phyloP scores from a whole-genome alignment of 2,888 invertebrate species.

The Morpho helenor region DNA sequence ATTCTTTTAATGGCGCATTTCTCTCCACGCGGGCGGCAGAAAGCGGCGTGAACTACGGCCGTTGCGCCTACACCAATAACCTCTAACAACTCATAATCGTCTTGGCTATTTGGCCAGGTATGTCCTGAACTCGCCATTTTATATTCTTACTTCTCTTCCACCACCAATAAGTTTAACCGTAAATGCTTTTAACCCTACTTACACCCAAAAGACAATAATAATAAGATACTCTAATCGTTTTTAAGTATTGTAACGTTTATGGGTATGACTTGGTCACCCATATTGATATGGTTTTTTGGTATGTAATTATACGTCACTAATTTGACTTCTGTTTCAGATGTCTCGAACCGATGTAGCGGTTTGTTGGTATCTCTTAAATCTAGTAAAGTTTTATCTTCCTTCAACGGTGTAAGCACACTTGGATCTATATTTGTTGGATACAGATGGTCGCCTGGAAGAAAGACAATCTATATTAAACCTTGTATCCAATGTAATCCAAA shows the following conservation, averaged over 20 bases:
- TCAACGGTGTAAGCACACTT: slow-evolving; percentile 33
- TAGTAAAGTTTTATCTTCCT: slow-evolving; percentile 45
- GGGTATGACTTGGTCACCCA: slow-evolving; percentile 50
- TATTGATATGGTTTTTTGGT: slow-evolving; percentile 57
- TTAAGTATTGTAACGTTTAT: slow-evolving; percentile 33
- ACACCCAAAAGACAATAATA: slow-evolving; percentile 43
- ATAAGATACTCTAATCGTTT: slow-evolving; percentile 21
- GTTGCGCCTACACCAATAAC: slow-evolving; percentile 98
- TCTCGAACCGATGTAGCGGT: slow-evolving; percentile 53
- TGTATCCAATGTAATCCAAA: too few species aligned
- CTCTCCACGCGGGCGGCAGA: slow-evolving; percentile 95
- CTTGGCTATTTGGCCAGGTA: slow-evolving; percentile 94
- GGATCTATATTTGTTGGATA: slow-evolving; percentile 63
- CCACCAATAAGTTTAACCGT: too few species aligned
- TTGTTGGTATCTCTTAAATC: slow-evolving; percentile 48
- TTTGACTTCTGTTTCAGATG: slow-evolving; percentile 24
- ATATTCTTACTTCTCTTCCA: not conserved
- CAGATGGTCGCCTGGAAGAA: slow-evolving; percentile 72
- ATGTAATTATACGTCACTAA: slow-evolving; percentile 52
- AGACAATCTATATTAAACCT: slow-evolving; percentile 1
- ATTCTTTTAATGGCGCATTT: slow-evolving; percentile 99
- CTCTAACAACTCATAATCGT: slow-evolving; percentile 95
- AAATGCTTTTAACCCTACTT: slow-evolving; percentile 30
- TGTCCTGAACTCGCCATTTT: slow-evolving; percentile 60
- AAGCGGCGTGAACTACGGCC: slow-evolving; percentile 98